A percentile compares a stretch with the other conserved stretches of the same genome.
phyloP scores from a whole-genome alignment of 2,797 vertebrate genomes.

The Meda fulgida region DNA sequence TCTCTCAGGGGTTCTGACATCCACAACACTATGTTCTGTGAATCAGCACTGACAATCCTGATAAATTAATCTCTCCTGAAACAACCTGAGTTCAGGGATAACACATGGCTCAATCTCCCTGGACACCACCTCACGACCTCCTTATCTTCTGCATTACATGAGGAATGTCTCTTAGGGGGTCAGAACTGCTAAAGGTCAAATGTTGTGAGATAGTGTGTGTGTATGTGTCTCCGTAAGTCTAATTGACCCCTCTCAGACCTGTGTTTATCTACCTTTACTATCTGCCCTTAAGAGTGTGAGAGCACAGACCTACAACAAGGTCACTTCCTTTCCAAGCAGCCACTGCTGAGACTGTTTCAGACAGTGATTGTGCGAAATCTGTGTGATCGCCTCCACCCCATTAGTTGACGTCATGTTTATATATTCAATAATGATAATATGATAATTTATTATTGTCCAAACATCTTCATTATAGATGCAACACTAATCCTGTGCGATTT shows the following conservation, averaged over 20 bases:
- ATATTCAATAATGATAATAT: background rate
- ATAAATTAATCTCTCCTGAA: slow-evolving; percentile 36
- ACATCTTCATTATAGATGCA: background rate
- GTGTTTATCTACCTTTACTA: slow-evolving; percentile 58
- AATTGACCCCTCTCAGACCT: slow-evolving; percentile 56
- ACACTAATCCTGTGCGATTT: background rate
- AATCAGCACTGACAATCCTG: slow-evolving; percentile 49
- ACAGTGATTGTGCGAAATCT: slow-evolving; percentile 6
- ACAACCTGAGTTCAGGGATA: slow-evolving; percentile 21
- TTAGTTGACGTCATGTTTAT: background rate
- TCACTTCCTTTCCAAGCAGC: slow-evolving; percentile 35
- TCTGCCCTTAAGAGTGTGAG: slow-evolving; percentile 49
- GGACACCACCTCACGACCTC: slow-evolving; percentile 48
- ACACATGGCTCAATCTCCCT: slow-evolving; percentile 30
- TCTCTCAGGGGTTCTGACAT: slow-evolving; percentile 39
- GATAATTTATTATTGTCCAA: background rate
- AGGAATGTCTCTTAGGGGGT: slow-evolving; percentile 56
- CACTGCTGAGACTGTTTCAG: background rate
- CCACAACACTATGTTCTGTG: slow-evolving; percentile 42
- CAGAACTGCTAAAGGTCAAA: slow-evolving; percentile 53
- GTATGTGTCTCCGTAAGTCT: slow-evolving; percentile 37
- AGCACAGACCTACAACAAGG: slow-evolving; percentile 44
- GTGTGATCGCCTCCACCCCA: background rate
- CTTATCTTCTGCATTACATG: slow-evolving; percentile 60
- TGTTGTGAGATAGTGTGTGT: slow-evolving; percentile 44